Base-by-base conservation (phyloP, 1,140 invertebrate species). In the Saccostrea cuccullata region DNA sequence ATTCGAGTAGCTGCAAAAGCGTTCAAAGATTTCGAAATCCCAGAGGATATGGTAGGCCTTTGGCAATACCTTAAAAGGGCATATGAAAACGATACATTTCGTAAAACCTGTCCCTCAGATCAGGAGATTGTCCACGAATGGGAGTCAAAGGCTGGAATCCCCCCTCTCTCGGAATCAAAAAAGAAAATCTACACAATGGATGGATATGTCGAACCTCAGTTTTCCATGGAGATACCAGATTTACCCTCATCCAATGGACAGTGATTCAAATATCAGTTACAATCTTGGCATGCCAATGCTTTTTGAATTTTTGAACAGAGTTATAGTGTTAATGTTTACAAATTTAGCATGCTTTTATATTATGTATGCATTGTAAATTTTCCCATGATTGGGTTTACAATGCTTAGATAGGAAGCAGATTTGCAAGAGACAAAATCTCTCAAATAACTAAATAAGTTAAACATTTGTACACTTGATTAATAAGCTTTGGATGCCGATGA, bases 1-100 rank as follows among this genome's bases (percentile, higher is more conserved):
- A 95, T 96, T 67, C 93, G 96, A 30, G 95, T 96, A 0, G 96
- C 96, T 11, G 95, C 95, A n/a, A 92, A 95, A 82, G 94, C 94
- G 20, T 93, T 96, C 60, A 96, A 96, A 89, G 94, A 95, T 90
- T 96, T 96, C 90, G 95, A 96, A 20, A 96, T 97, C 84, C 96
- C 96, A 17, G 90, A 94, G 5, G 92, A 94, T 47, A 94, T 96
- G 55, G 94, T 93, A 11, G 94, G 95, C 55, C 87, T 97, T 15
- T 97, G 96, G 96, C 92, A 94, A n/a, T 97, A 97, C 92, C 94
- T 97, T 56, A 93, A 95, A 47, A 95, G 95, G 17, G 96, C 96
- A 2, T 97, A 97, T 93, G 92, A 94, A 12, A 94, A 95, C 40
- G 95, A 96, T 20, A 94, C 95, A 0, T 97, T 97, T 94, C 94